These are phyloP conservation scores for Champsocephalus gunnari DNA, from an alignment of 2,797 vertebrate genomes.

Conservation along the genomic window DNA sequence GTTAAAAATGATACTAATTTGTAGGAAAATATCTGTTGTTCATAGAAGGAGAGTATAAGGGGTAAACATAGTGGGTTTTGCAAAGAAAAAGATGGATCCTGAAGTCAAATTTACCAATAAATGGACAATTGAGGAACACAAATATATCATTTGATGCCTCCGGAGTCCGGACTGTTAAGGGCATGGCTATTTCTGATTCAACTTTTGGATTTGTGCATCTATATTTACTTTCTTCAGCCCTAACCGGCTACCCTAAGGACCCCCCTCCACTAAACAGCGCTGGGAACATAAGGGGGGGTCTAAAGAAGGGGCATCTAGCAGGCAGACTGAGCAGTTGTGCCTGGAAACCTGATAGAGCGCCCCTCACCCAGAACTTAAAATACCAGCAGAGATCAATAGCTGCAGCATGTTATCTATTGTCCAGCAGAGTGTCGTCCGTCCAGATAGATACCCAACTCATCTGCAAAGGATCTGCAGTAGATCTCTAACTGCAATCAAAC, in stretches of 20 bases:
- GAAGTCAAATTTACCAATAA: not conserved
- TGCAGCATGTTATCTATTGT: conserved; percentile 85
- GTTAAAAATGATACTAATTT: not conserved
- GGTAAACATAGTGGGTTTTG: not conserved
- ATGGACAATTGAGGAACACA: not conserved
- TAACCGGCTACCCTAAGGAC: conserved; percentile 22
- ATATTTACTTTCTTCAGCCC: conserved; percentile 19
- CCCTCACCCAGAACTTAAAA: conserved; percentile 84
- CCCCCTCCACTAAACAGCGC: conserved; percentile 7
- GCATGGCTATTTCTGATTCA: conserved; percentile 21
- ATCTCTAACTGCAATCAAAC: conserved; percentile 30
- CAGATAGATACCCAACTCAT: conserved; percentile 64
- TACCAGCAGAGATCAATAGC: conserved; percentile 86
- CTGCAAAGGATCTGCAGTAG: conserved; percentile 14
- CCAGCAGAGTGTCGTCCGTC: conserved; percentile 55
- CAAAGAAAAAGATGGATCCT: not conserved
- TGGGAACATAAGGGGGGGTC: conserved; percentile 56
- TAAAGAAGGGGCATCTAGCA: conserved; percentile 36
- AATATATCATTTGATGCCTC: not conserved
- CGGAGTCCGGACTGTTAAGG: not conserved
- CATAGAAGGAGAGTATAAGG: too few species aligned
- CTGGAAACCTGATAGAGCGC: conserved; percentile 83
- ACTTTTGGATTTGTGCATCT: not conserved
- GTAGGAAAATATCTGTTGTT: not conserved
- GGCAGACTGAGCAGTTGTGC: conserved; percentile 81